Conservation (phyloP, 2,888 invertebrate genomes). For the Aradus depressus region DNA sequence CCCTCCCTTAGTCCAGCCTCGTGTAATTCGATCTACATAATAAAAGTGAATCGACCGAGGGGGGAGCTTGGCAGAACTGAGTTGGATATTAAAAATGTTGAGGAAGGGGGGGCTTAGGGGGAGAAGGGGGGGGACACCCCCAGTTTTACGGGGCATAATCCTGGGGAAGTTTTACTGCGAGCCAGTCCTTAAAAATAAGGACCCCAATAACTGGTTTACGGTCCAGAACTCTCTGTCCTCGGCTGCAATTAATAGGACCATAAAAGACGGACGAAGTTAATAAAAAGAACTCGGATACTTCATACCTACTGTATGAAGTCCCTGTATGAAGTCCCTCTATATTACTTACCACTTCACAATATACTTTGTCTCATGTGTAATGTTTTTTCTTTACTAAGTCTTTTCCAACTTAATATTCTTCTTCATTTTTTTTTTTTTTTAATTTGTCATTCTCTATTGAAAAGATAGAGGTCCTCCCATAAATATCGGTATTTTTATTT, state of each 20-base stretch:
- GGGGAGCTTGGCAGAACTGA: neutral
- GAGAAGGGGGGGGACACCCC: neutral
- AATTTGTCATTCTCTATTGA: too few relatives aligned
- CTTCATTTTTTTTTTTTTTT: too few relatives aligned
- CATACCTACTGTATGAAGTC: constrained; percentile 26
- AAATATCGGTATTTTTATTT: too few relatives aligned
- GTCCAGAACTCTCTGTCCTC: constrained; percentile 12
- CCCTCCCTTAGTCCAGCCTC: neutral
- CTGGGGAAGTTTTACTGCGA: neutral
- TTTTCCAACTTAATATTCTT: too few relatives aligned
- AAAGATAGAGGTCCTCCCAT: too few relatives aligned
- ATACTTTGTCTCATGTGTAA: too few relatives aligned
- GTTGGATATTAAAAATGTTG: constrained; percentile 18
- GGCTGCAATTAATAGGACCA: constrained; percentile 14
- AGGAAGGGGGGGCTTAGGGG: neutral
- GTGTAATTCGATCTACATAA: constrained; percentile 18
- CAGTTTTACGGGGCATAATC: constrained; percentile 16
- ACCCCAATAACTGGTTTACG: constrained; percentile 19
- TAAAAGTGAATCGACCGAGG: constrained; percentile 8
- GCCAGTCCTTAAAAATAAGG: constrained; percentile 15
- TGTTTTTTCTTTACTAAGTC: too few relatives aligned
- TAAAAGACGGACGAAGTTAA: constrained; percentile 13
- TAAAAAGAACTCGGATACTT: constrained; percentile 12
- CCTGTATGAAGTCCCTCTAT: too few relatives aligned
- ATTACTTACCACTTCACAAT: too few relatives aligned